These are phyloP conservation scores for Isurus oxyrinchus DNA, from an alignment of 2,113 vertebrate genomes.

Conservation along the genomic window DNA sequence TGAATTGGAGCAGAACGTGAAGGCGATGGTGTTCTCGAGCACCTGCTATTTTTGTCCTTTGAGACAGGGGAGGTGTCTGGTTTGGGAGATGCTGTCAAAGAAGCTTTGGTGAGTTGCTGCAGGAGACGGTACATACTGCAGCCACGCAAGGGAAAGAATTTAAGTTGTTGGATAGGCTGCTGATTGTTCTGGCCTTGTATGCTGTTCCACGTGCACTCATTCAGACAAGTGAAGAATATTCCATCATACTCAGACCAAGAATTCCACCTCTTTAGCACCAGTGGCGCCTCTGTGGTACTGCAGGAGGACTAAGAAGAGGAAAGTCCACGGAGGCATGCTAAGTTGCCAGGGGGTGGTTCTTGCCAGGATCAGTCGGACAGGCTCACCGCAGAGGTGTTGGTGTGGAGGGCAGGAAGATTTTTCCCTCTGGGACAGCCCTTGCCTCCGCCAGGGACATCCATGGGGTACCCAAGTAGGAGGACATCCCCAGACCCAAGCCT, in stretches of 20 bases:
- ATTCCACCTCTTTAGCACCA: too few species aligned
- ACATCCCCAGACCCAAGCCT: too few species aligned
- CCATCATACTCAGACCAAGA: background rate
- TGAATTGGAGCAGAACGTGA: background rate
- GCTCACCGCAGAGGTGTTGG: too few species aligned
- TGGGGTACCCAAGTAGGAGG: too few species aligned
- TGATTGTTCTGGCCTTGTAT: background rate
- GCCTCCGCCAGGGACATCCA: too few species aligned
- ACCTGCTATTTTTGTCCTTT: background rate
- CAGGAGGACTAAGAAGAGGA: too few species aligned
- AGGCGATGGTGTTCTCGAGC: background rate
- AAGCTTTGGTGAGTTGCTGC: background rate
- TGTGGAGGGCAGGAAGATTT: too few species aligned
- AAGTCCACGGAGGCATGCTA: too few species aligned
- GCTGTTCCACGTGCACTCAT: background rate
- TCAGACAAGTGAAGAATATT: background rate
- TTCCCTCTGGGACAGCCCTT: too few species aligned
- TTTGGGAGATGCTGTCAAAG: background rate
- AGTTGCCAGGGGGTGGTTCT: too few species aligned
- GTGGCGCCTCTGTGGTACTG: too few species aligned
- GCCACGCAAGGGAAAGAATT: background rate
- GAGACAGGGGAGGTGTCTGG: background rate
- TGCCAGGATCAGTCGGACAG: too few species aligned
- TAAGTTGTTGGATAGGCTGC: background rate
- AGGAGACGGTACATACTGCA: background rate